These are phyloP conservation scores for Campoplex nolae DNA, from an alignment of 2,888 invertebrate genomes.

Conservation along the genomic window DNA sequence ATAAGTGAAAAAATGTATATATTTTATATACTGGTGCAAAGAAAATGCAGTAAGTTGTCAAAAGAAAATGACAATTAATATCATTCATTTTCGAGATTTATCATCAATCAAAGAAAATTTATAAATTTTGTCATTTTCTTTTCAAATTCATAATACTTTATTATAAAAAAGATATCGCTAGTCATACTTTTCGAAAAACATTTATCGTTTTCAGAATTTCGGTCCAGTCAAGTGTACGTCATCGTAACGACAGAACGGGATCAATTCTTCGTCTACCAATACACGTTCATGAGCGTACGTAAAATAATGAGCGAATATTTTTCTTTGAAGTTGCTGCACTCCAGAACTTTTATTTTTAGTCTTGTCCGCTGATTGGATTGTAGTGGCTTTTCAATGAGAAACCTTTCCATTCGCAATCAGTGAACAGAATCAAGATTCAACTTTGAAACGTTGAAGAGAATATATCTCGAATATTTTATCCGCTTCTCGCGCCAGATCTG, in stretches of 20 bases:
- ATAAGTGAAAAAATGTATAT: background rate
- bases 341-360: background rate
- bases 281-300: conserved; percentile 69
- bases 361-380: background rate
- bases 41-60: no score
- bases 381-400: background rate
- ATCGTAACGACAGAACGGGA: conserved; percentile 76
- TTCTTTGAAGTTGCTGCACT: conserved; percentile 2
- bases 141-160: background rate
- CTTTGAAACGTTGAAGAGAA: background rate
- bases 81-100: no score
- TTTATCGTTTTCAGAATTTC: conserved; percentile 41
- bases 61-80: no score
- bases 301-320: background rate
- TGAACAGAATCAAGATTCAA: background rate
- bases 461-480: background rate
- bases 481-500: background rate
- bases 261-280: conserved; percentile 77
- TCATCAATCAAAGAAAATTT: background rate
- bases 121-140: background rate
- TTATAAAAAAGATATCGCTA: background rate
- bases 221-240: conserved; percentile 66
- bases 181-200: background rate
- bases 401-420: background rate
- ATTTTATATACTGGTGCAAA: no score